A percentile compares a stretch with the other conserved stretches of the same genome.
Evolutionary conservation across 1,140 invertebrate species (phyloP).

Genomic region (Adelges cooleyi): DNA sequence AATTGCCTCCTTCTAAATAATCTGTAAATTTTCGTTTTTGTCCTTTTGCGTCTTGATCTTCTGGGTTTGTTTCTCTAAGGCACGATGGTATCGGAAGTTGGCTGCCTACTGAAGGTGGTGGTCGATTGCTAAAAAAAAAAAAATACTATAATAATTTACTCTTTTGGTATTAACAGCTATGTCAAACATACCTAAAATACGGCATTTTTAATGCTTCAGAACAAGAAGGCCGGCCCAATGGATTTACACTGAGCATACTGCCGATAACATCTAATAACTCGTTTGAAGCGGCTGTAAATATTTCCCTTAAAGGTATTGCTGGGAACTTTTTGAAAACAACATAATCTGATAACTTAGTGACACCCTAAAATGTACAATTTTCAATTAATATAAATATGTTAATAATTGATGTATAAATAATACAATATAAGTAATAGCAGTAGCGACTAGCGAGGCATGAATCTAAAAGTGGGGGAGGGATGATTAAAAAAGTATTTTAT

Average conservation of each 20-base stretch:
- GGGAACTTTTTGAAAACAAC: constrained; percentile 83
- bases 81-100: constrained; percentile 66
- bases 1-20: constrained; percentile 46
- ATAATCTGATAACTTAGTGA: constrained; percentile 78
- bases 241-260: constrained; percentile 71
- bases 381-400: too few species aligned
- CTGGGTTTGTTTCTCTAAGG: constrained; percentile 41
- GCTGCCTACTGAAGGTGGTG: constrained; percentile 66
- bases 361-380: too few species aligned
- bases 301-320: constrained; percentile 70
- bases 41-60: constrained; percentile 51
- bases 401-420: too few species aligned
- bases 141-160: not conserved
- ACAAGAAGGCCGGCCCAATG: constrained; percentile 69
- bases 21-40: constrained; percentile 63
- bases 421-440: too few species aligned
- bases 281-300: constrained; percentile 90
- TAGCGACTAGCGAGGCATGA: too few species aligned
- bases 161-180: too few species aligned
- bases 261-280: constrained; percentile 81
- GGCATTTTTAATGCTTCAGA: constrained; percentile 68
- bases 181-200: constrained; percentile 58
- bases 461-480: too few species aligned
- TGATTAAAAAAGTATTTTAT: too few species aligned
- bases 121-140: constrained; percentile 58